phyloP scores from a whole-genome alignment of 2,797 vertebrate genomes.

The Myotis vivesi region DNA sequence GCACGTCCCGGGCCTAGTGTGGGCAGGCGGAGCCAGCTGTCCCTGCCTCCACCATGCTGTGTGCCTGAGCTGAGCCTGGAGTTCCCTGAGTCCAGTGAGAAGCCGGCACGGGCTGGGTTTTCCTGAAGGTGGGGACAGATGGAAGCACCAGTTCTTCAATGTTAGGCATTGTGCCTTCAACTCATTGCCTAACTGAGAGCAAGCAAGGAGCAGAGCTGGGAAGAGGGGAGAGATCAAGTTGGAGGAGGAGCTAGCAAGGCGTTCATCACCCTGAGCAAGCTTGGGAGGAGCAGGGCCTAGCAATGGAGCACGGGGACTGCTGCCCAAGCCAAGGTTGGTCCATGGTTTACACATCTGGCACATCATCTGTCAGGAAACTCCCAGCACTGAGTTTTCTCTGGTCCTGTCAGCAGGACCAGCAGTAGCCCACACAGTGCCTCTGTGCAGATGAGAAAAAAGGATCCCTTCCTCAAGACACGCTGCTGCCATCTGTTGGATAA shows the following conservation, averaged over 20 bases:
- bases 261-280: background rate
- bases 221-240: background rate
- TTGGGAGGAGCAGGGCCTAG: background rate
- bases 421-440: background rate
- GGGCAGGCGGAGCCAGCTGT: background rate
- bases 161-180: background rate
- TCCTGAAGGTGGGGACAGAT: background rate
- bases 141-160: background rate
- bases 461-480: conserved; percentile 47
- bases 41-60: no score
- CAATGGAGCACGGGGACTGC: background rate
- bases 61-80: background rate
- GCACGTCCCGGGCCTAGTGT: accelerated
- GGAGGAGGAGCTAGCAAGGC: background rate
- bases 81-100: background rate
- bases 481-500: conserved; percentile 70
- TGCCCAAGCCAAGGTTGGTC: background rate
- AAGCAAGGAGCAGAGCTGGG: background rate
- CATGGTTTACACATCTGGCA: background rate
- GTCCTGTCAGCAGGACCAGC: background rate
- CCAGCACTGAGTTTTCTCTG: conserved; percentile 5
- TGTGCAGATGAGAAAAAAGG: background rate
- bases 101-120: background rate
- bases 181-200: background rate
- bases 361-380: background rate